phyloP scores from a whole-genome alignment of 2,888 invertebrate species.

The Drosophila meridiana region DNA sequence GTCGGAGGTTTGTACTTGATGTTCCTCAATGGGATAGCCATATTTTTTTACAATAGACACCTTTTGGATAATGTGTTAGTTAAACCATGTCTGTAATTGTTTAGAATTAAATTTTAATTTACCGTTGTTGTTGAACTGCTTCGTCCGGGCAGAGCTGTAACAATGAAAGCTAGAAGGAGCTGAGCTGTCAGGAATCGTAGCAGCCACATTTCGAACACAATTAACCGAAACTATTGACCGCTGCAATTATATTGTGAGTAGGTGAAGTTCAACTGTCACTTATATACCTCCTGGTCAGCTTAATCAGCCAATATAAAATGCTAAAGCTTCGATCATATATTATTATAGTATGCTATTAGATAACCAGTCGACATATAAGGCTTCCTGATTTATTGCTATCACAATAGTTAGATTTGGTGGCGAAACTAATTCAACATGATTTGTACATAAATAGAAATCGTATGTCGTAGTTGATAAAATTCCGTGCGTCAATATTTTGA shows the following conservation, averaged over 20 bases:
- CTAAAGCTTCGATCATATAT: slow-evolving; percentile 28
- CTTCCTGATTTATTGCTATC: slow-evolving; percentile 28
- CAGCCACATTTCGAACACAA: slow-evolving; percentile 48
- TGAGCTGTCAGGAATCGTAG: slow-evolving; percentile 35
- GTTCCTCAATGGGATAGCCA: slow-evolving; percentile 85
- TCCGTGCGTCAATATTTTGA: background rate
- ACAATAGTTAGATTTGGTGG: slow-evolving; percentile 21
- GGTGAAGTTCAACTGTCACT: slow-evolving; percentile 1
- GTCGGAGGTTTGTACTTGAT: slow-evolving; percentile 86
- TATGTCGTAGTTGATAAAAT: slow-evolving; percentile 33
- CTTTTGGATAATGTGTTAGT: slow-evolving; percentile 19
- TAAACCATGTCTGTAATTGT: background rate
- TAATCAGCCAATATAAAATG: slow-evolving; percentile 27
- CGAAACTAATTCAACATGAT: slow-evolving; percentile 15
- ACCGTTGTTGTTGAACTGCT: slow-evolving; percentile 73
- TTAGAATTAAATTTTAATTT: slow-evolving; percentile 9
- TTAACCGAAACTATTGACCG: slow-evolving; percentile 11
- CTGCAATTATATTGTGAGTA: slow-evolving; percentile 9
- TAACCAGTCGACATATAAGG: slow-evolving; percentile 16
- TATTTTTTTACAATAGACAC: slow-evolving; percentile 39
- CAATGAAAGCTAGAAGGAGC: slow-evolving; percentile 36
- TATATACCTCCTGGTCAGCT: slow-evolving; percentile 45
- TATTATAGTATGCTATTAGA: slow-evolving; percentile 11
- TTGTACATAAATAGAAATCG: slow-evolving; percentile 4
- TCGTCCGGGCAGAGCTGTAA: slow-evolving; percentile 52